phyloP scores from a whole-genome alignment of 2,797 vertebrate species.

The Nannoperca australis region DNA sequence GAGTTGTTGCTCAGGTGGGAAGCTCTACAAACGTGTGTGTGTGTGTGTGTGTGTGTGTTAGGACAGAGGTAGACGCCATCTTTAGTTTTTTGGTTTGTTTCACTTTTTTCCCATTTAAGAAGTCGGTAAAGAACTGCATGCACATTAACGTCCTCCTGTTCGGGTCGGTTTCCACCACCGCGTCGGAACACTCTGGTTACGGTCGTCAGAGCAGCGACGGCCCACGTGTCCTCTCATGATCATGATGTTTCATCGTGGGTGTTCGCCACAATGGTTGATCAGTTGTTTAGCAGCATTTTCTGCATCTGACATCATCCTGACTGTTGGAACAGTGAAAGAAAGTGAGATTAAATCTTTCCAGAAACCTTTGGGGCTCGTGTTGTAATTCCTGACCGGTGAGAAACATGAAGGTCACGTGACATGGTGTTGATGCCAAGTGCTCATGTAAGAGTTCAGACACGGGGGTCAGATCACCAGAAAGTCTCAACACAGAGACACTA shows the following conservation, averaged over 20 bases:
- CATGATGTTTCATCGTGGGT: slow-evolving; percentile 40
- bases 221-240: slow-evolving; percentile 31
- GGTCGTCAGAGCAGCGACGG: slow-evolving; percentile 19
- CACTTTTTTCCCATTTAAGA: slow-evolving; percentile 46
- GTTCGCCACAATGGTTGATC: slow-evolving; percentile 60
- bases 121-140: slow-evolving; percentile 65
- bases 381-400: slow-evolving; percentile 38
- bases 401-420: neutral
- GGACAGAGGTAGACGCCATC: slow-evolving; percentile 38
- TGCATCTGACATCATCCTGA: slow-evolving; percentile 68
- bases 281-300: slow-evolving; percentile 66
- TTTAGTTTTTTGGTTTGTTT: slow-evolving; percentile 59
- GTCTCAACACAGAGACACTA: neutral
- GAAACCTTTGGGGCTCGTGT: slow-evolving; percentile 65
- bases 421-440: neutral
- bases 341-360: slow-evolving; percentile 80
- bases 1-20: slow-evolving; percentile 35
- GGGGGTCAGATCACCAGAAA: neutral
- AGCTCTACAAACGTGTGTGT: slow-evolving; percentile 23
- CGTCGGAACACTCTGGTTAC: slow-evolving; percentile 37
- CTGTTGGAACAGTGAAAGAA: slow-evolving; percentile 73
- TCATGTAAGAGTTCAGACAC: too few species aligned
- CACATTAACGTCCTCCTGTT: slow-evolving; percentile 54
- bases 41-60: slow-evolving; percentile 21
- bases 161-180: slow-evolving; percentile 43